Evolutionary conservation across 1,140 invertebrate genomes (phyloP).

Genomic region (Drosophila baimaii): DNA sequence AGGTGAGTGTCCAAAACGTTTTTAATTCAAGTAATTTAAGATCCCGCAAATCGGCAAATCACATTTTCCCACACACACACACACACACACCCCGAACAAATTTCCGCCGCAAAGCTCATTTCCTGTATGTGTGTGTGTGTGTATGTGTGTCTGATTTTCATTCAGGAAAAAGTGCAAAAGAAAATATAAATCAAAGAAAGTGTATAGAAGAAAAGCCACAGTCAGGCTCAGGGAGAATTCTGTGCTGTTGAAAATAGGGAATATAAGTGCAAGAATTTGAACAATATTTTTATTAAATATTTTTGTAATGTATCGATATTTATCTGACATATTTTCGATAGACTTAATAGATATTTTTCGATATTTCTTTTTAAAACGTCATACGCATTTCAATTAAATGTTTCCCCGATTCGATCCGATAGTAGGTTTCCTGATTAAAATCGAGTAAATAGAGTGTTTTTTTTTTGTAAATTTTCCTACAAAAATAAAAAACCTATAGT

Average conservation of each 20-base stretch:
- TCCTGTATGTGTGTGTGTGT: conserved; percentile 54
- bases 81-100: conserved; percentile 16
- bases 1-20: conserved; percentile 70
- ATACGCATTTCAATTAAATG: too few relatives aligned
- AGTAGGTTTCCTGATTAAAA: too few relatives aligned
- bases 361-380: too few relatives aligned
- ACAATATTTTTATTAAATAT: too few relatives aligned
- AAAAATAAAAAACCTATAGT: too few relatives aligned
- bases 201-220: neutral
- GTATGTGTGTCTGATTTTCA: conserved; percentile 2
- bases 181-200: neutral
- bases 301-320: too few relatives aligned
- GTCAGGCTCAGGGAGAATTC: neutral
- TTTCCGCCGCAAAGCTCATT: conserved; percentile 68
- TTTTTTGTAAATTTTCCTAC: too few relatives aligned
- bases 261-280: too few relatives aligned
- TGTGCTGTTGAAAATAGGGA: neutral
- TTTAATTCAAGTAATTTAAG: conserved; percentile 17
- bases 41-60: conserved; percentile 2
- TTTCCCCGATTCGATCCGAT: too few relatives aligned
- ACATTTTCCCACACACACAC: conserved; percentile 10
- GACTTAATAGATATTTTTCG: too few relatives aligned
- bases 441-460: too few relatives aligned
- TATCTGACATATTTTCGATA: too few relatives aligned
- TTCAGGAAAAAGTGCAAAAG: conserved; percentile 1